Evolutionary conservation across 2,113 vertebrate genomes (phyloP).

Genomic region (Porphyrio hochstetteri): DNA sequence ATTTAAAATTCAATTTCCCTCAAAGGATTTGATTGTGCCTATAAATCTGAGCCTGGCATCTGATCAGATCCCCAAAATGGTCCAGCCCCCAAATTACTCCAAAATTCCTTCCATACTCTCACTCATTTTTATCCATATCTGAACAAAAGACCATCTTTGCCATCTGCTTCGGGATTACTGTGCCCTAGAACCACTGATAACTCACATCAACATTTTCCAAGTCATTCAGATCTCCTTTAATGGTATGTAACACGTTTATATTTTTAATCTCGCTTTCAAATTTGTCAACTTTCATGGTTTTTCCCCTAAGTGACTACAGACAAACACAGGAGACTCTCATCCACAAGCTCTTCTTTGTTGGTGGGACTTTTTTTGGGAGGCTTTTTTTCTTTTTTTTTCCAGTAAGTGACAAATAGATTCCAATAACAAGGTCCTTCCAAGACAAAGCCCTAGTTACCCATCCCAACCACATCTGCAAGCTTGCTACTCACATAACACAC

Average conservation of each 20-base stretch:
- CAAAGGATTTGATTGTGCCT: constrained; percentile 40
- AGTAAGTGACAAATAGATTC: neutral
- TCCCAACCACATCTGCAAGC: neutral
- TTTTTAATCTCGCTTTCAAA: neutral
- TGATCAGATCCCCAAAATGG: neutral
- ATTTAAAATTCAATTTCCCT: constrained; percentile 51
- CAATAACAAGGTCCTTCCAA: neutral
- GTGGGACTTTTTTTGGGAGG: no score
- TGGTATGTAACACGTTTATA: accelerated
- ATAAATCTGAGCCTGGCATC: constrained; percentile 47
- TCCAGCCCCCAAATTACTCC: neutral
- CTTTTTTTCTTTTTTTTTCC: neutral
- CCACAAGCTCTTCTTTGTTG: accelerated
- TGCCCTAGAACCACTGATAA: neutral
- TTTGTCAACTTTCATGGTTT: neutral
- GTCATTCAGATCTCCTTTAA: neutral
- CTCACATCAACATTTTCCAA: neutral
- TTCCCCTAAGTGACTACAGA: neutral
- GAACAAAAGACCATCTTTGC: neutral
- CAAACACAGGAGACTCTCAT: neutral
- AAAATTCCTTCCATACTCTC: neutral
- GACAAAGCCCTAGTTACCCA: neutral
- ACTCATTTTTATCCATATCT: neutral
- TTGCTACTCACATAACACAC: neutral
- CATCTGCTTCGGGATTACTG: neutral